Conservation (phyloP, 1,140 invertebrate species). For the Odontomachus brunneus region DNA sequence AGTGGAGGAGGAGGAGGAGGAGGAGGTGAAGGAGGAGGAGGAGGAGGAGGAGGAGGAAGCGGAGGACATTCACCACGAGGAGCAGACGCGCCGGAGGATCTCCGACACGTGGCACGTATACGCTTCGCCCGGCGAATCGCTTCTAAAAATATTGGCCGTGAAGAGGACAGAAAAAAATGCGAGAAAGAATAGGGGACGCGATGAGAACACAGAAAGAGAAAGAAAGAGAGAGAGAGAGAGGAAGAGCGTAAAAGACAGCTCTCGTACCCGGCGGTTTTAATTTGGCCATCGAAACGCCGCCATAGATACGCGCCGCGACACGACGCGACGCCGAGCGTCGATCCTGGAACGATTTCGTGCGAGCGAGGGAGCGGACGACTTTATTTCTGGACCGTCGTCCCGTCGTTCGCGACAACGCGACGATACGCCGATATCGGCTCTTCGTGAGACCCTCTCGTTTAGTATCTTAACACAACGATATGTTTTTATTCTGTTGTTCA, state of each 20-base stretch:
- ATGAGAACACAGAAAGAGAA: slow-evolving; percentile 4
- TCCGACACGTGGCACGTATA: slow-evolving; percentile 73
- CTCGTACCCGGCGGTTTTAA: slow-evolving; percentile 46
- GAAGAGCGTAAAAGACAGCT: slow-evolving; percentile 11
- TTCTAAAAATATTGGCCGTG: slow-evolving; percentile 73
- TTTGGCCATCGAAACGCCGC: slow-evolving; percentile 53
- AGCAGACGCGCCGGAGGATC: slow-evolving; percentile 35
- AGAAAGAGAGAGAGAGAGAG: slow-evolving; percentile 21
- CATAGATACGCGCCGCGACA: slow-evolving; percentile 54
- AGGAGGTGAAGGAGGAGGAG: slow-evolving; percentile 10
- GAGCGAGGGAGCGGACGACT: not conserved
- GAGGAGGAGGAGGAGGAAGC: slow-evolving; percentile 23
- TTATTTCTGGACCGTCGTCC: slow-evolving; percentile 33
- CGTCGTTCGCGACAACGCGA: slow-evolving; percentile 1
- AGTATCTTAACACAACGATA: not conserved
- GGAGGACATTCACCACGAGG: slow-evolving; percentile 68
- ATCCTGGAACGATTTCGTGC: slow-evolving; percentile 27
- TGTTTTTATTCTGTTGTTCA: slow-evolving; percentile 2
- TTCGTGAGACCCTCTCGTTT: not conserved
- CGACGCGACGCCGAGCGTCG: slow-evolving; percentile 26
- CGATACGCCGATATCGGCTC: not conserved
- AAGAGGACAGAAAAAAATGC: not conserved
- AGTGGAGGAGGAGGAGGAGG: slow-evolving; percentile 17
- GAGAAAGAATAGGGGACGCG: not conserved
- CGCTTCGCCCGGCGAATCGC: slow-evolving; percentile 66